These are phyloP conservation scores for Leptonema lineaticorne DNA, from an alignment of 1,140 invertebrate genomes.

Conservation along the genomic window DNA sequence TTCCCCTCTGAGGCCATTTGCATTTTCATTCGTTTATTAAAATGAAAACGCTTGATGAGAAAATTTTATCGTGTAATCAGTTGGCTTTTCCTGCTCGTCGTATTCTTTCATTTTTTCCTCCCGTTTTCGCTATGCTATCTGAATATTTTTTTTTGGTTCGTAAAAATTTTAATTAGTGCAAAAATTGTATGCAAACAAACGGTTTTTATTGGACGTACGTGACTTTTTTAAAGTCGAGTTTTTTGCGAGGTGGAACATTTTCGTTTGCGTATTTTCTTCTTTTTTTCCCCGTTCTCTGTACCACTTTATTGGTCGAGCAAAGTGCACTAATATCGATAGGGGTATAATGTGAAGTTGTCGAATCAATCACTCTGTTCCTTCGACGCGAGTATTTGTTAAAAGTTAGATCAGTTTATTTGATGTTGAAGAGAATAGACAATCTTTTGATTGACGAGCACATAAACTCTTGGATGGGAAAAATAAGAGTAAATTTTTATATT, in stretches of 20 bases:
- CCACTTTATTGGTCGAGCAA: too few species aligned
- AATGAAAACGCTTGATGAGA: slow-evolving; percentile 38
- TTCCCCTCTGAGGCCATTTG: slow-evolving; percentile 29
- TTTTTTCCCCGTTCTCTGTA: too few species aligned
- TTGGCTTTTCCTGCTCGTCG: slow-evolving; percentile 9
- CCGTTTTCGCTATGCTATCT: neutral
- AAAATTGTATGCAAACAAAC: neutral
- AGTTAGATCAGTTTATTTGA: neutral
- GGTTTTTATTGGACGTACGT: neutral
- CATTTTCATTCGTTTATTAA: slow-evolving; percentile 39
- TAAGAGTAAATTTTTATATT: neutral
- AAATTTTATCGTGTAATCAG: slow-evolving; percentile 35
- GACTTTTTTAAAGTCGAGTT: neutral
- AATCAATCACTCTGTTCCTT: neutral
- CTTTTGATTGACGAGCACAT: slow-evolving; percentile 3
- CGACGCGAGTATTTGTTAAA: neutral
- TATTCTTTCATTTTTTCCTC: too few species aligned
- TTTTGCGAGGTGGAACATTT: neutral
- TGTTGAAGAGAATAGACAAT: neutral
- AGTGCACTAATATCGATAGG: too few species aligned
- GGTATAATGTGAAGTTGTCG: slow-evolving; percentile 2
- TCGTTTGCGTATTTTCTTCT: neutral
- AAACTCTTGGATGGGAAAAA: neutral
- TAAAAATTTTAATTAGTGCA: slow-evolving; percentile 5
- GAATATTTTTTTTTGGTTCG: neutral